Conservation (phyloP, 2,888 invertebrate genomes). For the Oscheius onirici region DNA sequence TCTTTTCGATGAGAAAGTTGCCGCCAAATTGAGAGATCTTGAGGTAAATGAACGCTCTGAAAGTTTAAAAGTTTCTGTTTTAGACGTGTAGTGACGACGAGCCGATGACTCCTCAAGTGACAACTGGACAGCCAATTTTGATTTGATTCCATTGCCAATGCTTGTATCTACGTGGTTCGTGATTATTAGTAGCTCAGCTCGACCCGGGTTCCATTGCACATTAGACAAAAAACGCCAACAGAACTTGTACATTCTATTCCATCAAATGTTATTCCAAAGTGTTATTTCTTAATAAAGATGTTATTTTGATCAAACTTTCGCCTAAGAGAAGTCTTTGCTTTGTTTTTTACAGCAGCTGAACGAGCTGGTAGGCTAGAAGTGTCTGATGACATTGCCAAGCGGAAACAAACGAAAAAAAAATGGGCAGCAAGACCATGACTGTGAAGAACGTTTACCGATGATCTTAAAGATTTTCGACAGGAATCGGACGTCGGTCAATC, state of each 20-base stretch:
- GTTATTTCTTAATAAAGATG: too few species aligned
- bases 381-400: too few species aligned
- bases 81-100: constrained; percentile 3
- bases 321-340: too few species aligned
- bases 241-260: constrained; percentile 14
- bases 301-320: too few species aligned
- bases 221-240: constrained; percentile 12
- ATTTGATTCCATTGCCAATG: not conserved
- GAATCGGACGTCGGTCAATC: too few species aligned
- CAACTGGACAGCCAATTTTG: not conserved
- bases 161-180: constrained; percentile 31
- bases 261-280: not conserved
- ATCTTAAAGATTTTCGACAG: too few species aligned
- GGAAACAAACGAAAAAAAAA: too few species aligned
- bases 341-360: too few species aligned
- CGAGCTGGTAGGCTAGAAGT: too few species aligned
- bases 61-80: not conserved
- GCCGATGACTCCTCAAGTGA: not conserved
- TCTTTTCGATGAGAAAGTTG: constrained; percentile 62
- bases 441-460: too few species aligned
- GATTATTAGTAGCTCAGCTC: constrained; percentile 24
- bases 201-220: constrained; percentile 28
- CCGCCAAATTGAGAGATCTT: constrained; percentile 51
- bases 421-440: too few species aligned
- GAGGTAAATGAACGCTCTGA: constrained; percentile 38